phyloP scores from a whole-genome alignment of 2,113 vertebrate genomes.

The Neofelis nebulosa region DNA sequence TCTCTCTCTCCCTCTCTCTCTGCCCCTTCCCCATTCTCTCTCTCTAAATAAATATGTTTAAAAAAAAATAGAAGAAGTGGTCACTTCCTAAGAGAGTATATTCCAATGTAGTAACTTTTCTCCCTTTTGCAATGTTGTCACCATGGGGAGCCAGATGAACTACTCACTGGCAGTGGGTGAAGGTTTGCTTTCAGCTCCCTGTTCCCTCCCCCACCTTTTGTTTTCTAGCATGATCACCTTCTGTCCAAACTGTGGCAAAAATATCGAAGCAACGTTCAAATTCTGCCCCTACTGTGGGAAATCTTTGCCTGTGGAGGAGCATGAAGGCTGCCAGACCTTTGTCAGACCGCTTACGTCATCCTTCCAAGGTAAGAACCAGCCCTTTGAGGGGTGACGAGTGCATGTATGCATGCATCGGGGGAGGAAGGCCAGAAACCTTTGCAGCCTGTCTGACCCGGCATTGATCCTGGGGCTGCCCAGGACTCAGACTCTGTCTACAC shows the following conservation, averaged over 20 bases:
- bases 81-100: not conserved
- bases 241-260: slow-evolving; percentile 91
- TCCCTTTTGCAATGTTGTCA: not conserved
- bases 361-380: slow-evolving; percentile 53
- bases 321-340: not conserved
- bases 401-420: fast-evolving
- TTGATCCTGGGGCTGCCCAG: not conserved
- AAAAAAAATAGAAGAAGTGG: not conserved
- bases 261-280: slow-evolving; percentile 85
- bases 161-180: fast-evolving
- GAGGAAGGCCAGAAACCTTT: not conserved
- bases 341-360: not conserved
- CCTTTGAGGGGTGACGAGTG: not conserved
- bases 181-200: not conserved
- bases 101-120: not conserved
- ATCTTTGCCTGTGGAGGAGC: slow-evolving; percentile 79
- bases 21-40: too few species aligned
- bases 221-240: slow-evolving; percentile 85
- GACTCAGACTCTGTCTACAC: not conserved
- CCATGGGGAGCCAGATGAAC: not conserved
- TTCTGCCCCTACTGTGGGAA: slow-evolving; percentile 92
- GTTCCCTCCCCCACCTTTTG: not conserved
- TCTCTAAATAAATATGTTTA: too few species aligned
- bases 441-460: not conserved
- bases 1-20: too few species aligned